Evolutionary conservation across 2,113 vertebrate species (phyloP).

Genomic region (Nymphicus hollandicus): DNA sequence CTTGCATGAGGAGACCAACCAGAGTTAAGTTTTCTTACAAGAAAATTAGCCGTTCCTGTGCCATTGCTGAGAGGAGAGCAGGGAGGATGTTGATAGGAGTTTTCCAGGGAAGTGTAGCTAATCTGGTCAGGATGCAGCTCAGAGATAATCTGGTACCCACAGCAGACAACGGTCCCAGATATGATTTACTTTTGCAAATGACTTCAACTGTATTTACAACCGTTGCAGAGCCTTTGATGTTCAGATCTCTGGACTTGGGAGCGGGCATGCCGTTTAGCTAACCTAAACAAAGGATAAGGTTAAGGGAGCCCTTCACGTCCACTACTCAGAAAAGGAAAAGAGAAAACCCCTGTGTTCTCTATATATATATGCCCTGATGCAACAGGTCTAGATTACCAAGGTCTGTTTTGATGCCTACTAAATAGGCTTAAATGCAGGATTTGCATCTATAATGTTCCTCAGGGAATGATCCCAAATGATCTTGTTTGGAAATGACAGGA

Average conservation of each 20-base stretch:
- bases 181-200: not conserved
- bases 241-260: not conserved
- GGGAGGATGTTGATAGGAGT: not conserved
- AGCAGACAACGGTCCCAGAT: not conserved
- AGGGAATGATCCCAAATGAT: not conserved
- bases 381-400: not conserved
- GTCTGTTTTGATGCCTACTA: not conserved
- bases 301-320: not conserved
- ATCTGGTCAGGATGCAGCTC: conserved; percentile 26
- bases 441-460: not conserved
- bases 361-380: not conserved
- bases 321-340: not conserved
- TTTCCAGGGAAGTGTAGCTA: conserved; percentile 6
- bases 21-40: not conserved
- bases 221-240: not conserved
- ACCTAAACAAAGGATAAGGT: not conserved
- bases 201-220: not conserved
- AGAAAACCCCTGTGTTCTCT: not conserved
- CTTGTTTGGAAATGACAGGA: not conserved
- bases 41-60: not conserved
- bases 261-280: not conserved
- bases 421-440: not conserved
- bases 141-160: not conserved
- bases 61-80: not conserved
- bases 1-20: not conserved